Conservation (phyloP, 2,888 invertebrate species). For the Coleophora deauratella region DNA sequence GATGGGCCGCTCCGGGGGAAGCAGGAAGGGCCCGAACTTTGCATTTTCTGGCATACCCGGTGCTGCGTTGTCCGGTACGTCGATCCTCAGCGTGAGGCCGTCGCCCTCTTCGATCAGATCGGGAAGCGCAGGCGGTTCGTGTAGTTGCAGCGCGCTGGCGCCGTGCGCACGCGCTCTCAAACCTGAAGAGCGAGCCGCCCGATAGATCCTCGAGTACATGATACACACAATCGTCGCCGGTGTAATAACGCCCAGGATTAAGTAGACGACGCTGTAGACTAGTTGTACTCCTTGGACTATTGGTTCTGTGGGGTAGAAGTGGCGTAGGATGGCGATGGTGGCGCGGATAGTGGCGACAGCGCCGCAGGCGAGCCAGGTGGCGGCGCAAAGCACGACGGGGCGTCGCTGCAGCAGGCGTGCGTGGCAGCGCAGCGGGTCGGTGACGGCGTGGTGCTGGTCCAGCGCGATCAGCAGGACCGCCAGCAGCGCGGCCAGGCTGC, state of each 20-base stretch:
- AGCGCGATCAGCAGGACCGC: slow-evolving; percentile 62
- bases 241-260: slow-evolving; percentile 45
- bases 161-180: slow-evolving; percentile 60
- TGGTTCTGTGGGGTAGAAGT: slow-evolving; percentile 43
- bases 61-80: slow-evolving; percentile 40
- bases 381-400: slow-evolving; percentile 63
- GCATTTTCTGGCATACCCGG: slow-evolving; percentile 25
- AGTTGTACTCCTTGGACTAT: slow-evolving; percentile 44
- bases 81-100: slow-evolving; percentile 60
- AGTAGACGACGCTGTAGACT: slow-evolving; percentile 52
- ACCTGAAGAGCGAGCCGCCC: slow-evolving; percentile 82
- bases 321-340: slow-evolving; percentile 42
- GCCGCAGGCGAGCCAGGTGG: slow-evolving; percentile 68
- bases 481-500: slow-evolving; percentile 50
- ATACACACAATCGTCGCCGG: slow-evolving; percentile 79
- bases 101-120: slow-evolving; percentile 58
- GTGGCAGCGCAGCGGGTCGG: slow-evolving; percentile 68
- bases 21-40: slow-evolving; percentile 60
- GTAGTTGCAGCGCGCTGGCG: slow-evolving; percentile 67
- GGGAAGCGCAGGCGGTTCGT: slow-evolving; percentile 55
- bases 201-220: slow-evolving; percentile 83
- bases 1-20: slow-evolving; percentile 57
- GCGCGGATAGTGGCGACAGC: slow-evolving; percentile 48
- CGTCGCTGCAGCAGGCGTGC: slow-evolving; percentile 61
- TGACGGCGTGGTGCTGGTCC: slow-evolving; percentile 72